Conservation (phyloP, 1,140 invertebrate genomes). For the Neodiprion fabricii region DNA sequence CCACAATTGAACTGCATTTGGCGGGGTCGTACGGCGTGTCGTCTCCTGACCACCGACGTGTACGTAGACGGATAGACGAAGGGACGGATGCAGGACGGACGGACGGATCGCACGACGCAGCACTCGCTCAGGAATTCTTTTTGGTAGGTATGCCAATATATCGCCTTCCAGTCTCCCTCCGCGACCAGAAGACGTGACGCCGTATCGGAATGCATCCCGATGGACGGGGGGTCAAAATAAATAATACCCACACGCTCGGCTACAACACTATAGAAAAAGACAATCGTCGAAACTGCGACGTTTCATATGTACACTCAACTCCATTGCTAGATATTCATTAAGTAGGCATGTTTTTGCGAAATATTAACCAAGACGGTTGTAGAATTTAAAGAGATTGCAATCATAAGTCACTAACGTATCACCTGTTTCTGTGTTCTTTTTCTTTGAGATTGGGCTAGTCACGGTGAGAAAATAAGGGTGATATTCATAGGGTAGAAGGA, state of each 20-base stretch:
- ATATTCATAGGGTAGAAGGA: no score
- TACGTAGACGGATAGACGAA: slow-evolving; percentile 22
- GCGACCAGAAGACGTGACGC: slow-evolving; percentile 53
- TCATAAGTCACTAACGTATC: no score
- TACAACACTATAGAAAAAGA: no score
- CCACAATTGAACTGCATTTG: slow-evolving; percentile 2
- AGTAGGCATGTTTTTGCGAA: no score
- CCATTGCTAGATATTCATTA: no score
- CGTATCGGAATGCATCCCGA: slow-evolving; percentile 50
- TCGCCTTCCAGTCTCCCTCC: slow-evolving; percentile 49
- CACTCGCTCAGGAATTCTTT: slow-evolving; percentile 53
- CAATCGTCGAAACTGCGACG: no score
- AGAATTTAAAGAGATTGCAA: no score
- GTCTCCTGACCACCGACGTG: slow-evolving; percentile 41
- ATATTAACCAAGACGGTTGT: no score
- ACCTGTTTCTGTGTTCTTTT: no score
- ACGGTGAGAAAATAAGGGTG: no score
- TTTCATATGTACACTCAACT: no score
- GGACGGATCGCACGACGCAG: slow-evolving; percentile 37
- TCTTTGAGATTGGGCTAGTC: no score
- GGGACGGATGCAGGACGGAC: slow-evolving; percentile 38
- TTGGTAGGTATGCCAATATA: slow-evolving; percentile 62
- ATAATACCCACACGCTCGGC: slow-evolving; percentile 35
- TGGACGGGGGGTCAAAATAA: slow-evolving; percentile 41
- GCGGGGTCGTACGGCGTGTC: background rate